Evolutionary conservation across 2,888 invertebrate species (phyloP).

Genomic region (Sinelater perroti): DNA sequence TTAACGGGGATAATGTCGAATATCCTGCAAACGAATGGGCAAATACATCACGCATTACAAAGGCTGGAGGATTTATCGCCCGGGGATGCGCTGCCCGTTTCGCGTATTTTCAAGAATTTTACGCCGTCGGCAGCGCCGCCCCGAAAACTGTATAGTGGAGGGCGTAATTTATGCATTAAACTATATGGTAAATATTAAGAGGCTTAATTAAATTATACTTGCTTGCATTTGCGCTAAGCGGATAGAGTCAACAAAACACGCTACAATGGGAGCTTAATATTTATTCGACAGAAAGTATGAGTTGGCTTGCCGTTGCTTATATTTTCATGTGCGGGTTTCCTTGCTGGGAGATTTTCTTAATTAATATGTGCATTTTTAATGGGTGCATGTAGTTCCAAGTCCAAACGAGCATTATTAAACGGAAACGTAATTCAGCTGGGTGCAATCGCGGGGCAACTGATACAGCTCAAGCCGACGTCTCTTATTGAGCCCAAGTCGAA

Average conservation of each 20-base stretch:
- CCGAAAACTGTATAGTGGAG: background rate
- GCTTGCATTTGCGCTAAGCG: constrained; percentile 4
- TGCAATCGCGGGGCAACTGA: no score
- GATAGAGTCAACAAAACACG: constrained; percentile 14
- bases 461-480: no score
- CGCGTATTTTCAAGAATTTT: constrained; percentile 27
- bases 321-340: no score
- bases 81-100: constrained; percentile 11
- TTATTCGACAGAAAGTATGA: background rate
- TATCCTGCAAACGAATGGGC: constrained; percentile 38
- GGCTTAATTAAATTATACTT: constrained; percentile 6
- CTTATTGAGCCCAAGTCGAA: background rate
- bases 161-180: constrained; percentile 3
- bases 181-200: constrained; percentile 8
- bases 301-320: background rate
- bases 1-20: constrained; percentile 40
- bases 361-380: background rate
- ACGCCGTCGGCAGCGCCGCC: background rate
- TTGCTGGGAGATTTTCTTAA: background rate
- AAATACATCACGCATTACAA: constrained; percentile 39
- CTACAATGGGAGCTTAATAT: background rate
- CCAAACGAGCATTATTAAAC: no score
- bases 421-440: no score
- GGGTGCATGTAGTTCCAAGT: no score
- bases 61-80: constrained; percentile 27